Evolutionary conservation across 2,888 invertebrate species (phyloP), one percentile per base, ranked within the genome.

Genomic region (Amitus sp.): DNA sequence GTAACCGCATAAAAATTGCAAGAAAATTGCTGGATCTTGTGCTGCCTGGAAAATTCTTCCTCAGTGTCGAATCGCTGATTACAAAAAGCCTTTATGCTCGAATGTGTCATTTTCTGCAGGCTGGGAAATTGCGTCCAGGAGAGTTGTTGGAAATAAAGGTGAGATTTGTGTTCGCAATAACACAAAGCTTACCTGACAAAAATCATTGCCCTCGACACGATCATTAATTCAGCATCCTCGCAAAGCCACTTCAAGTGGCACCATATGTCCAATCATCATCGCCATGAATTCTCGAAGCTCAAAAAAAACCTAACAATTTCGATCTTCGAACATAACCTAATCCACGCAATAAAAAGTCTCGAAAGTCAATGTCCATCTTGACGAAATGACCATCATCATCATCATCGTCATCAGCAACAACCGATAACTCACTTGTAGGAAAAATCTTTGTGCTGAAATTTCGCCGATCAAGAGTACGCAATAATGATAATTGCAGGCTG

Each of bases 71-170:
- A 15, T 37, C 15, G 12, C 37, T 4, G 15, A 9, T 15, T 12
- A 15, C 9, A 13, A 53, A 47, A 67, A 56, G 19, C 39, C 47
- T 34, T 57, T 30, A 65, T 66, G 49, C 58, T 65, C 57, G 59
- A 47, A 27, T 51, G 17, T 51, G 57, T 57, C 30, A 66, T 80
- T 86, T 84, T 86, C 85, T 84, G 83, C 87, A 88, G 88, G 87
- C 86, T 85, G 88, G 88, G 85, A 88, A 86, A 85, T 89, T 91
- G 85, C 90, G 90, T 84, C 91, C 90, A 82, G 91, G 90, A 85
- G 90, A 91, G 86, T 87, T 91, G 81, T 85, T 87, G 83, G 90
- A 90, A 83, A 85, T 86, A 83, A 90, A 90, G 90, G 90, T 90
- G 88, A 88, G 87, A 86, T 86, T 87, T 87, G 86, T 86, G 86